Evolutionary conservation across 2,113 vertebrate genomes (phyloP).

Genomic region (Oncorhynchus mykiss): DNA sequence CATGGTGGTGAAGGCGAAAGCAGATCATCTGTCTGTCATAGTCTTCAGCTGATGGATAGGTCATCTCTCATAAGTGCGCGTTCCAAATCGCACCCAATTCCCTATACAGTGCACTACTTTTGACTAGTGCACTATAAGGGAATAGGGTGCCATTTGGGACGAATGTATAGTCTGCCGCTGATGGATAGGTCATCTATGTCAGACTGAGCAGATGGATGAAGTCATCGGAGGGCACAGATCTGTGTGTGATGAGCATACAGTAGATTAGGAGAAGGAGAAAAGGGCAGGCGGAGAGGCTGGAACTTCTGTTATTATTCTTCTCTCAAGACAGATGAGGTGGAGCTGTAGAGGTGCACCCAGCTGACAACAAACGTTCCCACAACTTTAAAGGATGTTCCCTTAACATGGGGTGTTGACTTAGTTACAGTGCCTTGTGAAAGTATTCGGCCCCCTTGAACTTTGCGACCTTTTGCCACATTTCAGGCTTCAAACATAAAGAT

Average conservation of each 20-base stretch:
- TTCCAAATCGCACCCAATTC: too few species aligned
- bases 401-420: too few species aligned
- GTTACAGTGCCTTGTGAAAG: too few species aligned
- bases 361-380: too few species aligned
- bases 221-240: constrained; percentile 11
- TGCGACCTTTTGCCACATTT: too few species aligned
- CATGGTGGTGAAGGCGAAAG: constrained; percentile 3
- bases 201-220: constrained; percentile 24
- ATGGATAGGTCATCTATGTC: not conserved
- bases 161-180: not conserved
- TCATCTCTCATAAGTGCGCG: not conserved
- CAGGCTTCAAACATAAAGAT: too few species aligned
- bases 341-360: not conserved
- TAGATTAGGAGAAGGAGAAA: constrained; percentile 11
- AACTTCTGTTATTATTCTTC: constrained; percentile 18
- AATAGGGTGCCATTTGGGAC: not conserved
- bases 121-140: too few species aligned
- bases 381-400: too few species aligned
- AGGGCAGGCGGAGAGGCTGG: not conserved
- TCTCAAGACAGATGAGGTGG: constrained; percentile 1
- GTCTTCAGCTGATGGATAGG: not conserved
- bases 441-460: too few species aligned
- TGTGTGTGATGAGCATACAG: constrained; percentile 6
- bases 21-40: constrained; percentile 1
- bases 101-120: too few species aligned